Evolutionary conservation across 23 tunicate species (phyloP).

Genomic region (Corella eumyota): DNA sequence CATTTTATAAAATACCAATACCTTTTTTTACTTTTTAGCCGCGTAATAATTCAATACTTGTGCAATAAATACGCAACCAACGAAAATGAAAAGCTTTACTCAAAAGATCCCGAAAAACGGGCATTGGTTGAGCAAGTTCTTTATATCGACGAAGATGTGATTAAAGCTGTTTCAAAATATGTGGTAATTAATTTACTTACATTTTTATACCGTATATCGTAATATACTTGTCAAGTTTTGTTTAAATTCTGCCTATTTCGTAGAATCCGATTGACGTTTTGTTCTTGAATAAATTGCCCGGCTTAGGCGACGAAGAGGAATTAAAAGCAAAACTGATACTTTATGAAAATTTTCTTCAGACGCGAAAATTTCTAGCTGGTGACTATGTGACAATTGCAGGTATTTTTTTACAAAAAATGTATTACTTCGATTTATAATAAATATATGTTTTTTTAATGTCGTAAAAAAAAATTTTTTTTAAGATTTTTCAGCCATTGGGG

Average conservation of each 20-base stretch:
- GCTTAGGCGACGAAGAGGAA: background rate
- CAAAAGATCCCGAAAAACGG: slow-evolving; percentile 5
- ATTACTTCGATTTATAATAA: too few species aligned
- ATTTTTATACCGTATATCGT: too few species aligned
- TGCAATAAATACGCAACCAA: slow-evolving; percentile 2
- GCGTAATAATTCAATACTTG: slow-evolving; percentile 10
- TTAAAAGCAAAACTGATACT: background rate
- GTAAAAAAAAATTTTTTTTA: too few species aligned
- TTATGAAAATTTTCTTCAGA: background rate
- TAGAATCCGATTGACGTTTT: slow-evolving; percentile 6
- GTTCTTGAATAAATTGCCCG: background rate
- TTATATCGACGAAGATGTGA: background rate
- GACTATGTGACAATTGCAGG: slow-evolving; percentile 6
- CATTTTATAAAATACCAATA: too few species aligned
- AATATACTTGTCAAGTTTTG: background rate
- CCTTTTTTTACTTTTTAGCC: slow-evolving; percentile 1
- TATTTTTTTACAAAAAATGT: too few species aligned
- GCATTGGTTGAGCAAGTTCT: slow-evolving; percentile 10
- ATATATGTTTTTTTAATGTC: too few species aligned
- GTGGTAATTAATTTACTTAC: slow-evolving; percentile 2
- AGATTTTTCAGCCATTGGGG: slow-evolving; percentile 1
- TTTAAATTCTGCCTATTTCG: background rate
- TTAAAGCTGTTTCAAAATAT: background rate
- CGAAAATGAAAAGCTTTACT: background rate
- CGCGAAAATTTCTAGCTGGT: slow-evolving; percentile 1